Evolutionary conservation across 2,797 vertebrate genomes (phyloP), one percentile per base, ranked within the genome.

Genomic region (Synaphobranchus kaupii): DNA sequence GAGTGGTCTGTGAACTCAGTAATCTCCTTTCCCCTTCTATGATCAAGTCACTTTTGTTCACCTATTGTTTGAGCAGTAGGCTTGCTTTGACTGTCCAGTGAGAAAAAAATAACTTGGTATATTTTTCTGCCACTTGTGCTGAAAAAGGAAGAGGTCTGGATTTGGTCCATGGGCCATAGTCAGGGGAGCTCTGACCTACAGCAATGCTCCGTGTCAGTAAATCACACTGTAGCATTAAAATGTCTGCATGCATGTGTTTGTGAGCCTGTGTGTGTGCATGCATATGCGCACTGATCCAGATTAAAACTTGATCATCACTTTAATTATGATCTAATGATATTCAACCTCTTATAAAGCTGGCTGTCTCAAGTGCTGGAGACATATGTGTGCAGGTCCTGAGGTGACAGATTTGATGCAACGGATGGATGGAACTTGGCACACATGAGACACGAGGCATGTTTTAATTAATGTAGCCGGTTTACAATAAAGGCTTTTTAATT

Each of bases 251-350:
- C 56, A 58, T 20, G 12, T 68, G 56, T 34, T 50, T 58, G 56
- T 85, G 84, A 44, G 84, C 47, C 7, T 48, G 81, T 54, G 82
- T 87, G 81, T 71, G 50, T 78, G 50, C 39, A 66, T 84, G 6
- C 76, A 17, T 47, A 66, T 76, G 34, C 48, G 52, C 28, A n/a
- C 22, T 80, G 22, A 48, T 50, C 22, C 13, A 81, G 78, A 4
- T 17, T 50, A 48, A 44, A 47, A 22, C 39, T 22, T 15, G 28
- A 76, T 44, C 8, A 31, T 85, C 25, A 52, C 3, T n/a, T n/a
- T 50, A 34, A 85, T 73, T n/a, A 50, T 39, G 58, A 58, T 47
- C 39, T 84, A 60, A 47, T 85, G 6, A 50, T 52, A 31, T 20
- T 48, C 66, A 73, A 48, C 47, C 84, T 85, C 66, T 54, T 15